These are phyloP conservation scores for Drosophila punjabiensis DNA, from an alignment of 1,140 invertebrate species.

Conservation along the genomic window DNA sequence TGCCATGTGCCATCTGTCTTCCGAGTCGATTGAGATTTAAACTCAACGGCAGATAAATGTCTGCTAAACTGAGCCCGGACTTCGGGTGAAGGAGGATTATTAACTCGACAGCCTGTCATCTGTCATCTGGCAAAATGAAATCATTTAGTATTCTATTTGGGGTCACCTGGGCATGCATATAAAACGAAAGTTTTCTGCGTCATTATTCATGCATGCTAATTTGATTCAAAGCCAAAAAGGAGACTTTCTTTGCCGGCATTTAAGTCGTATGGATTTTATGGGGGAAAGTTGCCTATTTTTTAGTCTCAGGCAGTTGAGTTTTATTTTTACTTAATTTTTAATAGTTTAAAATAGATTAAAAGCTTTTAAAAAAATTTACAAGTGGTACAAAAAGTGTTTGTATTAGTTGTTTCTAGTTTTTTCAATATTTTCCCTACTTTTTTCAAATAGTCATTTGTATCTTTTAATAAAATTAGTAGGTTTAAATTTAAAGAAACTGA, in stretches of 20 bases:
- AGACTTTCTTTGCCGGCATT: conserved; percentile 1
- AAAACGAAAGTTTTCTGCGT: conserved; percentile 6
- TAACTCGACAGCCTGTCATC: conserved; percentile 23
- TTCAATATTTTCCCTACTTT: not conserved
- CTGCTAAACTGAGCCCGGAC: conserved; percentile 12
- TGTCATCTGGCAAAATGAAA: conserved; percentile 29
- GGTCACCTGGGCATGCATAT: conserved; percentile 35
- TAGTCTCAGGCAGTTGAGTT: not conserved
- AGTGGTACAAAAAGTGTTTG: not conserved
- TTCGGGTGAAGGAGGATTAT: conserved; percentile 30
- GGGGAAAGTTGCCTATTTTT: not conserved
- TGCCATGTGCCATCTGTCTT: conserved; percentile 44
- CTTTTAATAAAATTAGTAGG: not conserved
- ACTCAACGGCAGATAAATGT: conserved; percentile 29
- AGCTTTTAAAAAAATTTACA: too few relatives aligned
- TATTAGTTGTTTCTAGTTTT: not conserved
- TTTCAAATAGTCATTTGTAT: not conserved
- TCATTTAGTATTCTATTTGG: conserved; percentile 51
- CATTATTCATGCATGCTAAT: conserved; percentile 41
- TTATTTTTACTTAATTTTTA: not conserved
- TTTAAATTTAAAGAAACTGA: not conserved
- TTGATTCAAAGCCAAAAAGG: conserved; percentile 33
- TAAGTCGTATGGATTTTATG: not conserved
- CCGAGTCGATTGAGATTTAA: conserved; percentile 24
- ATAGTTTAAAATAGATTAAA: too few relatives aligned